Evolutionary conservation across 2,888 invertebrate species (phyloP), one percentile per base, ranked within the genome.

Genomic region (Baccha elongata): DNA sequence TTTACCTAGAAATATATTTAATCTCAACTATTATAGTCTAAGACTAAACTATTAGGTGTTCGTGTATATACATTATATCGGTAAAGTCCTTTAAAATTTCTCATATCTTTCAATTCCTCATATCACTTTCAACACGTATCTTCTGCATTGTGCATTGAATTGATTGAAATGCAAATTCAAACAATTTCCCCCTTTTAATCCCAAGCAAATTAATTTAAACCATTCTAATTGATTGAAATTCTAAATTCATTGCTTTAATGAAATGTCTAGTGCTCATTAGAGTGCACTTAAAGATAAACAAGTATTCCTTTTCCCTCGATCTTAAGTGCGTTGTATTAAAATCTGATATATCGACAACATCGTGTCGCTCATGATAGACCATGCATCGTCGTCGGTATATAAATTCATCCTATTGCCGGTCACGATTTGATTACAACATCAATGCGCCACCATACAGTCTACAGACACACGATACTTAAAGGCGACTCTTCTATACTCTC

Each of bases 221-320:
- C 74, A 80, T 75, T 64, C 80, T 80, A 74, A 75, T 74, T 69
- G 75, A 80, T 80, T 80, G 53, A 75, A 75, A 69, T 74, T 80
- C 80, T 50, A 69, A 74, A 74, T 75, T 68, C 55, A 58, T 58
- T 50, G 74, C 48, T 29, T 23, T 40, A 53, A 52, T 67, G 67
- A 46, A 65, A 35, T 32, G 44, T 10, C 69, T 69, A 58, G 40
- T 53, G 46, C 76, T 40, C 65, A 48, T 37, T 58, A 48, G 71
- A 71, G 67, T 74, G 68, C 74, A 74, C 65, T 73, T 29, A 64
- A 73, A 65, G 58, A 67, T 50, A 50, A 74, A 50, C 60, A 50
- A 23, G 35, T 67, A 42, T 19, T 29, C 26, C 42, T 7, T 8
- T 10, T 50, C 8, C 8, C n/a, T n/a, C n/a, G 8, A 40, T 40